Percentiles rank a stretch among this genome's conserved stretches.
These are phyloP conservation scores for Cephonodes hylas DNA, from an alignment of 2,888 invertebrate genomes.

Conservation along the genomic window DNA sequence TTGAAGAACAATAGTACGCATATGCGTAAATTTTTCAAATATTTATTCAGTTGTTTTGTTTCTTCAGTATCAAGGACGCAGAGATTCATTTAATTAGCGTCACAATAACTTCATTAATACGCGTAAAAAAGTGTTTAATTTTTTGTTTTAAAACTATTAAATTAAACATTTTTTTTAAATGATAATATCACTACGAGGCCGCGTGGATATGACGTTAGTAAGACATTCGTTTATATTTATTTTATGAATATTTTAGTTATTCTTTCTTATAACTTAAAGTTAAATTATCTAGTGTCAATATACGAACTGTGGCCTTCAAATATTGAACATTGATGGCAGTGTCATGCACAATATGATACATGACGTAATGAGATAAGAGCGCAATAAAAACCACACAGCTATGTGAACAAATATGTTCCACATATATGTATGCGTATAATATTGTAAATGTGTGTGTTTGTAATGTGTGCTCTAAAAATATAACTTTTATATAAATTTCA, in stretches of 20 bases:
- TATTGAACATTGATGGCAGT: background rate
- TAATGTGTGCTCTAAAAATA: too few relatives aligned
- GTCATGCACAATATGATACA: background rate
- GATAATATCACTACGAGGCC: too few relatives aligned
- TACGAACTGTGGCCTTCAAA: background rate
- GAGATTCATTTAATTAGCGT: background rate
- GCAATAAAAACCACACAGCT: background rate
- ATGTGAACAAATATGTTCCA: background rate
- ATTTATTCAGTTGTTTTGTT: background rate
- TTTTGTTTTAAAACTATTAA: background rate
- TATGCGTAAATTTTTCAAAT: background rate
- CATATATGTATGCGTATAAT: too few relatives aligned
- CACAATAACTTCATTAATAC: background rate
- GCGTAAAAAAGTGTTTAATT: background rate
- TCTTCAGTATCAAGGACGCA: background rate
- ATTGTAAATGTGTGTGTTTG: too few relatives aligned
- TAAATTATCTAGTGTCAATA: conserved; percentile 1
- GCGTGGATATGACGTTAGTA: too few relatives aligned
- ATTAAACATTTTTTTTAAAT: too few relatives aligned
- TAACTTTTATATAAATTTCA: too few relatives aligned
- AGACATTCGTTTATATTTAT: too few relatives aligned
- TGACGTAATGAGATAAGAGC: conserved; percentile 1
- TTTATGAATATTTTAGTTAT: too few relatives aligned
- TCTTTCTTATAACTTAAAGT: too few relatives aligned
- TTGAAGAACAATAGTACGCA: background rate